Conservation (phyloP, 2,797 vertebrate species). For the Tolypeutes matacus region DNA sequence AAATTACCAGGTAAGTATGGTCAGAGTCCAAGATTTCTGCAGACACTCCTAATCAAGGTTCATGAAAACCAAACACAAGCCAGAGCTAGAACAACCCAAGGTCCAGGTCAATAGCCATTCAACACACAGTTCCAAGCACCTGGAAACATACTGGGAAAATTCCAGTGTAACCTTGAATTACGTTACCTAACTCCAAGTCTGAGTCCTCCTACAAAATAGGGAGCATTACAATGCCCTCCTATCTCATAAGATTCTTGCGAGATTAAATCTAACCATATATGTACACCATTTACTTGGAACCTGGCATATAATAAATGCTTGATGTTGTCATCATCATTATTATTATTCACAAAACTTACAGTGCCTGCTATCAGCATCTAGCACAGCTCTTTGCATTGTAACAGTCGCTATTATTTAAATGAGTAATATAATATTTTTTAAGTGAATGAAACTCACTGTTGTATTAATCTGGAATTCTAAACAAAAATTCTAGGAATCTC, state of each 20-base stretch:
- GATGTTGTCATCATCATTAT: background rate
- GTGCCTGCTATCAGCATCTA: background rate
- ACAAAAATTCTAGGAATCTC: slow-evolving; percentile 56
- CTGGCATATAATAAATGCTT: background rate
- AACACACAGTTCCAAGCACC: background rate
- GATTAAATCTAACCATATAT: background rate
- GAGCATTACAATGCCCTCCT: background rate
- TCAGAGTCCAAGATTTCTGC: background rate
- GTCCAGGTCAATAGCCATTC: background rate
- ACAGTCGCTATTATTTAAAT: slow-evolving; percentile 12
- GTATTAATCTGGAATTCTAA: slow-evolving; percentile 32
- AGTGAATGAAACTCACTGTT: background rate
- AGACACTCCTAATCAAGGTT: slow-evolving; percentile 6
- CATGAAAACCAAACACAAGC: background rate
- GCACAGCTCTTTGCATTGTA: background rate
- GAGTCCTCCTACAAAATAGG: background rate
- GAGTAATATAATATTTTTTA: background rate
- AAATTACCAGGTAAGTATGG: background rate
- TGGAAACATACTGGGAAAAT: background rate
- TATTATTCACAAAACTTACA: background rate
- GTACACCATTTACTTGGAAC: background rate
- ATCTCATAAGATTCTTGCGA: background rate
- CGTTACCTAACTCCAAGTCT: background rate
- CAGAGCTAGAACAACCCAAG: background rate
- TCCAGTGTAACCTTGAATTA: slow-evolving; percentile 1